Percentiles rank a stretch among this genome's conserved stretches.
These are phyloP conservation scores for Eustalomyia histrio DNA, from an alignment of 2,888 invertebrate genomes.

Conservation along the genomic window DNA sequence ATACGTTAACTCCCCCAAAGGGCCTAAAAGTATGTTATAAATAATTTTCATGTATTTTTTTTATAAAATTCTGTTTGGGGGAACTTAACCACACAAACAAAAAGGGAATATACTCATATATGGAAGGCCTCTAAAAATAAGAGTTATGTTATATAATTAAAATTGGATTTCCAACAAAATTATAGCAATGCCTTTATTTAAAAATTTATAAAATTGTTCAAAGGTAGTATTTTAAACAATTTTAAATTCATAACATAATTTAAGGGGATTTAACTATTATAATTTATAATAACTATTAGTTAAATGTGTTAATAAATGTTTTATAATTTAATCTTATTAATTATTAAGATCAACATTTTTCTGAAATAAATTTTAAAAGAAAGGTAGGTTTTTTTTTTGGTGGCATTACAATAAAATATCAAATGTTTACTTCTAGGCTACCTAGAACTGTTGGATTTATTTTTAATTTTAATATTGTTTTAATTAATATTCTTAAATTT, in stretches of 20 bases:
- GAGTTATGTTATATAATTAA: slow-evolving; percentile 36
- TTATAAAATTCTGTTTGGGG: slow-evolving; percentile 1
- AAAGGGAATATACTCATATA: background rate
- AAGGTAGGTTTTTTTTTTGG: no score
- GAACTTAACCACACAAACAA: background rate
- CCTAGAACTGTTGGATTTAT: no score
- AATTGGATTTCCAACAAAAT: slow-evolving; percentile 7
- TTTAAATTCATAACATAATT: slow-evolving; percentile 26
- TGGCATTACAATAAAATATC: no score
- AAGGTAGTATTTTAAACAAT: slow-evolving; percentile 1
- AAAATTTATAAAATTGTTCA: slow-evolving; percentile 4
- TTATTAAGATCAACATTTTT: no score
- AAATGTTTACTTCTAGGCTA: no score
- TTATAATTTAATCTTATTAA: no score
- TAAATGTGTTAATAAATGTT: no score
- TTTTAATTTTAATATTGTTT: no score
- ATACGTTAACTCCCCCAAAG: slow-evolving; percentile 14
- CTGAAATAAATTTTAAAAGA: no score
- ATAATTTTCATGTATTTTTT: slow-evolving; percentile 46
- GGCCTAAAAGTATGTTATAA: slow-evolving; percentile 62
- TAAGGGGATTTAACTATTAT: background rate
- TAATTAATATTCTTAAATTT: no score
- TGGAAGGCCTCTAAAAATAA: slow-evolving; percentile 41
- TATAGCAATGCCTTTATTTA: background rate
- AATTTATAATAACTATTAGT: background rate